Base-by-base conservation (phyloP, 2,888 invertebrate species). In the Pogonocherus hispidulus region DNA sequence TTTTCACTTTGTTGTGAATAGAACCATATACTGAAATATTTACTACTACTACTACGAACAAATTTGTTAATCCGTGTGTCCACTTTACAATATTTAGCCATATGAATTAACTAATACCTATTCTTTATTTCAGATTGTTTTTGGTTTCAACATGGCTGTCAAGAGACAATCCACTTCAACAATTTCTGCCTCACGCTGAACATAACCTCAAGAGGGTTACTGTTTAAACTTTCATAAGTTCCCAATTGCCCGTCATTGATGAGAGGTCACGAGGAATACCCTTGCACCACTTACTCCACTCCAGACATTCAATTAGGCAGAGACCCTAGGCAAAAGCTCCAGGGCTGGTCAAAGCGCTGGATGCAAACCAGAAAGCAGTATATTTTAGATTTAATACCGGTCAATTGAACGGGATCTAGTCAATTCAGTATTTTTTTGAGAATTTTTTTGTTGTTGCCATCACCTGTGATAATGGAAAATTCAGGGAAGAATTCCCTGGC, bases 291-390 rank as follows among this genome's bases (percentile, higher is more conserved):
- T 69, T 87, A 88, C 79, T 85, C 86, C 23, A 87, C 87, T 86
- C 87, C 80, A 86, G 86, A 88, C 75, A 86, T 87, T 70, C 85
- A 87, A 75, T 85, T 87, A 70, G 88, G 87, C 66, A 85, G 88
- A 77, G 89, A 90, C 79, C 90, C 90, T 32, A 85, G 89, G 78
- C 89, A 89, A 88, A 89, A 89, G 88, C 82, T 85, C 19, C 88
- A 88, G 84, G 82, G 83, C 63, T 86, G 85, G 81, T 84, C 83
- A 8, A 78, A 80, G 62, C 78, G 81, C 72, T 82, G 80, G 79
- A 81, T 82, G 81, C 81, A 81, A 71, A 78, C 75, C 67, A 67
- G 52, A 37, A 69, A 66, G 51, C 60, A 71, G 37, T 70, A 70
- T 54, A 69, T 57, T 51, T 52, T 73, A 66, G 69, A 69, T 67